Base-by-base conservation (phyloP, 2,113 vertebrate species). In the Poeciliopsis occidentalis region DNA sequence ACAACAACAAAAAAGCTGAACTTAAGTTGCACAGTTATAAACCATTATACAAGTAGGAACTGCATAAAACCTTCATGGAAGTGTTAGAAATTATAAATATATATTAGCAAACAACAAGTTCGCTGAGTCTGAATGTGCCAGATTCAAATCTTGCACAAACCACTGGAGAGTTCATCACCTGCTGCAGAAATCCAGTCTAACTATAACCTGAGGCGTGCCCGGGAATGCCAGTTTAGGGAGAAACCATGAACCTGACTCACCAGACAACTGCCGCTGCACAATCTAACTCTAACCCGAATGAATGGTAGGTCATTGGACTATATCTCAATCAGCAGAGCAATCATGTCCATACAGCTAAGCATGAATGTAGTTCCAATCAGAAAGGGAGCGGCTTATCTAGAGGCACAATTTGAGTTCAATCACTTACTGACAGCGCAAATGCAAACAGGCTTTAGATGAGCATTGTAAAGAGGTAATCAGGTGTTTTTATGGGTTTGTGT, bases 191-290 rank as follows among this genome's bases (percentile, higher is more conserved):
- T 86, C 67, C 67, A 32, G 79, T 72, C 22, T 12, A 84, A 78
- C 78, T 54, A 22, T 85, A 67, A 71, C 19, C 15, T 57, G 73
- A 39, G 71, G 86, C 69, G 87, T 89, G 87, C 63, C 75, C 29
- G 12, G 51, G 67, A 82, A 87, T 86, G 83, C 78, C 78, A 27
- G 67, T 41, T 30, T 30, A 65, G 39, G 71, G 5, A 82, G 27
- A 71, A 78, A 69, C 71, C 67, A 17, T 75, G 70, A 41, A 47
- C 44, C 80, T 85, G 84, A 85, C 73, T 90, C 80, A 87, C 71
- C 10, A 3, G 12, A 68, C 51, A 34, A 65, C 60, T 60, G 26
- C 39, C n/a, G 57, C 19, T 6, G 37, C 12, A 19, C 26, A 70
- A 12, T 29, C 51, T 71, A 60, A 22, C 76, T 76, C 27, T 34